A percentile compares a stretch with the other conserved stretches of the same genome.
Conservation (phyloP, 2,113 vertebrate genomes). For the Aegotheles bennettii region DNA sequence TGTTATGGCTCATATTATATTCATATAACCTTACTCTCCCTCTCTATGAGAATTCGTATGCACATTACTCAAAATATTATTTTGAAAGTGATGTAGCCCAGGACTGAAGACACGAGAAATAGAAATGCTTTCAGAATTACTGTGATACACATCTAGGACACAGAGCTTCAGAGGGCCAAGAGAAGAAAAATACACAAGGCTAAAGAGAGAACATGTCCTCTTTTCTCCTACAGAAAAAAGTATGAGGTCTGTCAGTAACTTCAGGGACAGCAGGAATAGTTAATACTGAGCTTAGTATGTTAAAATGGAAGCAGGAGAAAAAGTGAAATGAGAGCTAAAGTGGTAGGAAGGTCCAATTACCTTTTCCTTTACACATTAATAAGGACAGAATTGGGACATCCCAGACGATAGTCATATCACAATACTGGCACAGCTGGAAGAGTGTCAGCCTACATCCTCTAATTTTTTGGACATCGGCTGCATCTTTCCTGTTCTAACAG, state of each 20-base stretch:
- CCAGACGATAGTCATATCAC: background rate
- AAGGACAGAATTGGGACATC: background rate
- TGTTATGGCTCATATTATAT: background rate
- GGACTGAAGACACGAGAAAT: background rate
- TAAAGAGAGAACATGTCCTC: rapidly evolving
- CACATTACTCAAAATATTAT: background rate
- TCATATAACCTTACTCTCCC: background rate
- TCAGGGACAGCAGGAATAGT: background rate
- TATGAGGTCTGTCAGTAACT: background rate
- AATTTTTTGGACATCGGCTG: background rate
- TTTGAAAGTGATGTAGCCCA: background rate
- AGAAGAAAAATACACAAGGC: background rate
- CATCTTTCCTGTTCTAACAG: background rate
- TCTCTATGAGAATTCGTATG: background rate
- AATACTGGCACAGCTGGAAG: background rate
- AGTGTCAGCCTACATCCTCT: background rate
- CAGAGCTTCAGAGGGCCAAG: background rate
- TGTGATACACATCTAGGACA: background rate
- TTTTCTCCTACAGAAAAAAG: background rate
- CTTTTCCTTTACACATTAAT: background rate
- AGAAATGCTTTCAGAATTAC: background rate
- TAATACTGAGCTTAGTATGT: background rate
- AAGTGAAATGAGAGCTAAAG: background rate
- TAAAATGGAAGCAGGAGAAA: background rate
- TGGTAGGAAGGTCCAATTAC: background rate